These are phyloP conservation scores for Callospermophilus lateralis DNA, from an alignment of 2,113 vertebrate species.

Conservation along the genomic window DNA sequence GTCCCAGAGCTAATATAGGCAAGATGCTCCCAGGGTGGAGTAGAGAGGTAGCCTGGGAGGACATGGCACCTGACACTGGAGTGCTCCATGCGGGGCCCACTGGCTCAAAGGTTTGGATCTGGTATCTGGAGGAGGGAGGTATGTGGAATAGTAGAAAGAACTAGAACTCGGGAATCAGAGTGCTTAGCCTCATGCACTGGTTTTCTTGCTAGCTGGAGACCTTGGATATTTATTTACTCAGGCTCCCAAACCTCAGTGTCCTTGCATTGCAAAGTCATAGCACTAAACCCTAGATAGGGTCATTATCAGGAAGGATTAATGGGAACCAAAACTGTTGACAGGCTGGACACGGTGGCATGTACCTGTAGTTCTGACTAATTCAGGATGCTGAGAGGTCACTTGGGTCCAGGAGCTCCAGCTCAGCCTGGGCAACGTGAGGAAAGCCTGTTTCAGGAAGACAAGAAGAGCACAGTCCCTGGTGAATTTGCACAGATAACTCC, in stretches of 20 bases:
- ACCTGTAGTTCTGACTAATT: too few species aligned
- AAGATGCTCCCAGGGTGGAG: not conserved
- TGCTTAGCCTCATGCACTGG: fast-evolving
- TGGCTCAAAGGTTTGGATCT: not conserved
- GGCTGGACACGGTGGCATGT: not conserved
- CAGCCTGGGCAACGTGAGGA: not conserved
- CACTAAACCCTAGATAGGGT: not conserved
- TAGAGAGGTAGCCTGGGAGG: fast-evolving
- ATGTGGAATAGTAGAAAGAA: not conserved
- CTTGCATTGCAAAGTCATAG: not conserved
- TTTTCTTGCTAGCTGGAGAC: fast-evolving
- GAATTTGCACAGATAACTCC: not conserved
- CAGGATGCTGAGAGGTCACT: not conserved
- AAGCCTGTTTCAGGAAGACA: not conserved
- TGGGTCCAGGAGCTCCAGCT: not conserved
- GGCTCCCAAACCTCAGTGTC: not conserved
- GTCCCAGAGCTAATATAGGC: not conserved
- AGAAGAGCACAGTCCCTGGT: not conserved
- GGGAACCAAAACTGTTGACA: not conserved
- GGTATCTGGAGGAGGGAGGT: not conserved
- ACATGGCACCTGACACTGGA: not conserved
- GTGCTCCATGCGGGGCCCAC: not conserved
- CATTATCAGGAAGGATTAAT: not conserved
- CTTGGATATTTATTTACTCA: not conserved
- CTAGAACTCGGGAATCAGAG: not conserved